Base-by-base conservation (phyloP, 2,888 invertebrate genomes). In the Abscondita cerata region DNA sequence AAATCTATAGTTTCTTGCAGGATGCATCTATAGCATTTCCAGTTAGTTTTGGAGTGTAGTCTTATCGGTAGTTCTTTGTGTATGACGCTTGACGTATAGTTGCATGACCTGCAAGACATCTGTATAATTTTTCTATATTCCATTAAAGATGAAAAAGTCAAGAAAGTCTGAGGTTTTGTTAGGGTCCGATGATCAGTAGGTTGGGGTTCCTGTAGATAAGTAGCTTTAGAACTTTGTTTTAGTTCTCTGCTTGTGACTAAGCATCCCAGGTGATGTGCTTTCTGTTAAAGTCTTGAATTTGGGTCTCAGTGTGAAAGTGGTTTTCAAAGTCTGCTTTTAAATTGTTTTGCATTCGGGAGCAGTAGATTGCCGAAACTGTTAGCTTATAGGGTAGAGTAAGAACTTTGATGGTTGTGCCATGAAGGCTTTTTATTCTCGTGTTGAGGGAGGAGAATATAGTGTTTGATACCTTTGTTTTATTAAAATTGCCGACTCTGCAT, bases 281-380 rank as follows among this genome's bases (percentile, higher is more conserved):
- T 8, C 44, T 12, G 18, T 44, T 44, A 15, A 12, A 44, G 8
- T 44, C 36, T 33, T 31, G 31, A 31, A 31, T 31, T 31, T 31
- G 31, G 31, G 31, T 31, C 31, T 9, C 31, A 31, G 31, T 47
- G 53, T 59, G 15, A 31, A 59, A 52, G 25, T 40, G 52, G 19
- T 25, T 36, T 59, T 59, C 47, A 33, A 52, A 52, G 16, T 59
- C 44, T 18, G 52, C 59, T 41, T 51, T 20, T 57, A 25, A 40
- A 19, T 48, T 48, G 12, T 36, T 56, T 18, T 56, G 56, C 31
- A 33, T 56, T 18, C 48, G 56, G 15, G 56, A 48, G 16, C 48
- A 57, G 15, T 57, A 57, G 11, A 36, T 34, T 4, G 57, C 38
- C 13, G 51, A 33, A 9, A 57, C 40, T 4, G 50, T 12, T 16